Percentiles rank a stretch among this genome's conserved stretches.
Conservation (phyloP, 2,113 vertebrate species). For the Coryphaenoides rupestris region DNA sequence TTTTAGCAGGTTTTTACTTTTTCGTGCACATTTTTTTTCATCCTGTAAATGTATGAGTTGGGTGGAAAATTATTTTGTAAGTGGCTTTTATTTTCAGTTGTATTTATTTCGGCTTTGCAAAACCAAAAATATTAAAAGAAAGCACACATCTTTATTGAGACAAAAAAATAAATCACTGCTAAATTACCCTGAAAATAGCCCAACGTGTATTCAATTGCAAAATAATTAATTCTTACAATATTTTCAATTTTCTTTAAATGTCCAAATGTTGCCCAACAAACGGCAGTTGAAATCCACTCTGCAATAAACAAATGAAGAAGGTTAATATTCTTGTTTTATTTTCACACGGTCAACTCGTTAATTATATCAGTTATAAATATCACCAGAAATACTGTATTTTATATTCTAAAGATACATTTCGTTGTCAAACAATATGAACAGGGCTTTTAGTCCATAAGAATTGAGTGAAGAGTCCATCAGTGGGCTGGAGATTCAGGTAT, state of each 20-base stretch:
- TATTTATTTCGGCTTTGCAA: too few relatives aligned
- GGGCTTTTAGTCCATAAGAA: slow-evolving; percentile 34
- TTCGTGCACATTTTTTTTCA: not conserved
- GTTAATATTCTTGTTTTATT: not conserved
- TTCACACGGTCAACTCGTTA: not conserved
- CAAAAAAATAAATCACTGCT: too few relatives aligned
- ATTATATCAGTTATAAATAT: slow-evolving; percentile 12
- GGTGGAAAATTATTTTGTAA: not conserved
- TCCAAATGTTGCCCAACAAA: too few relatives aligned
- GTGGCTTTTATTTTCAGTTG: too few relatives aligned
- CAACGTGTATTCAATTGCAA: too few relatives aligned
- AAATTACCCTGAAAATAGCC: too few relatives aligned
- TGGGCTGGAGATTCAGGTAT: slow-evolving; percentile 58
- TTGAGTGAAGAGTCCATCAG: slow-evolving; percentile 38
- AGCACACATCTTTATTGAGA: too few relatives aligned
- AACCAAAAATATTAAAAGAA: too few relatives aligned
- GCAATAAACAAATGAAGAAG: slow-evolving; percentile 13
- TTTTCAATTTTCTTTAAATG: too few relatives aligned
- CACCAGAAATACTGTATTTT: not conserved
- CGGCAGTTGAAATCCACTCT: not conserved
- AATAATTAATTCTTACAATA: too few relatives aligned
- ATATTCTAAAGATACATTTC: slow-evolving; percentile 24
- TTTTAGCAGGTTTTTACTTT: too few relatives aligned
- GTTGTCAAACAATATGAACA: slow-evolving; percentile 42
- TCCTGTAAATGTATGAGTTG: not conserved